Percentiles rank a stretch among this genome's conserved stretches.
Conservation (phyloP, 2,113 vertebrate species). For the Pygoscelis antarcticus region DNA sequence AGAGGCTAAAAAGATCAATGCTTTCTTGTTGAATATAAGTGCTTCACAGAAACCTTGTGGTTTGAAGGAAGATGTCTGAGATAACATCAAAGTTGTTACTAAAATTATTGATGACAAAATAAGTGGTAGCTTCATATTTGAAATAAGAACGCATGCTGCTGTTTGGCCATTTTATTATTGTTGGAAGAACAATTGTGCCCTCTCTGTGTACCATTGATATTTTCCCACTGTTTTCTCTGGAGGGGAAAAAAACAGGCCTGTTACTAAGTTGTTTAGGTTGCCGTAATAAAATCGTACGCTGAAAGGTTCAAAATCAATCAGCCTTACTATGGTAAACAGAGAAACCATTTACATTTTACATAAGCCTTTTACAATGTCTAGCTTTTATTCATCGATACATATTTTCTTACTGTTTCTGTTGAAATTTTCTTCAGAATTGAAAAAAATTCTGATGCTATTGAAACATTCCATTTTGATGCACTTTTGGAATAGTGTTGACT, state of each 20-base stretch:
- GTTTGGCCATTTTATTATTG: neutral
- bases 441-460: neutral
- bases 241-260: neutral
- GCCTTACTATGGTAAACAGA: neutral
- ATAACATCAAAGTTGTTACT: neutral
- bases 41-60: neutral
- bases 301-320: neutral
- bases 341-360: neutral
- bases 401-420: neutral
- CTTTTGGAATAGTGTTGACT: neutral
- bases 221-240: neutral
- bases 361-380: neutral
- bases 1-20: neutral
- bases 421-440: neutral
- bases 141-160: neutral
- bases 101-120: neutral
- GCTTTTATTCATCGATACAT: neutral
- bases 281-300: neutral
- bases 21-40: neutral
- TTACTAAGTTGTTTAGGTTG: neutral
- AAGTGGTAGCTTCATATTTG: neutral
- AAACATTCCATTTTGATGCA: neutral
- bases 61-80: neutral
- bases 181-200: neutral
- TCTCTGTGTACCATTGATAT: neutral